Percentiles rank a stretch among this genome's conserved stretches.
phyloP scores from a whole-genome alignment of 1,140 invertebrate species.

The Papilio machaon region DNA sequence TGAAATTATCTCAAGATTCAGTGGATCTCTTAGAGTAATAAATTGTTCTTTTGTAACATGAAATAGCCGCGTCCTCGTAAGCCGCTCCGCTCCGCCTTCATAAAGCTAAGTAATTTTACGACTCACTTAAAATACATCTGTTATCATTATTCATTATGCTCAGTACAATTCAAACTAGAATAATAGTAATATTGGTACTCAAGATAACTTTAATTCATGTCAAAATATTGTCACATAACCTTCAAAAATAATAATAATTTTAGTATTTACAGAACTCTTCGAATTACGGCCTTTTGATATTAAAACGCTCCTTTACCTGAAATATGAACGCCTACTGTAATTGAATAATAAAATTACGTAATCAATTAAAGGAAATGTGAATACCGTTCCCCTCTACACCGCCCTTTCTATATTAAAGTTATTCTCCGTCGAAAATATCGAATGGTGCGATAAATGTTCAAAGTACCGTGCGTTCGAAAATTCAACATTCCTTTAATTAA shows the following conservation, averaged over 20 bases:
- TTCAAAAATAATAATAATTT: neutral
- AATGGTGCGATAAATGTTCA: conserved; percentile 4
- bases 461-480: conserved; percentile 11
- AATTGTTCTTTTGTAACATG: conserved; percentile 34
- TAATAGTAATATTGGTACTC: neutral
- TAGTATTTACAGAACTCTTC: conserved; percentile 27
- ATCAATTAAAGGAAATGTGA: conserved; percentile 38
- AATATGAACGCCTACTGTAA: conserved; percentile 28
- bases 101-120: conserved; percentile 31
- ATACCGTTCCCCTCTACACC: neutral
- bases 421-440: conserved; percentile 27
- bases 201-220: neutral
- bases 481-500: conserved; percentile 33
- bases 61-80: conserved; percentile 26
- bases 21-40: conserved; percentile 25
- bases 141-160: conserved; percentile 14
- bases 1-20: conserved; percentile 27
- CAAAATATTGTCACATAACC: neutral
- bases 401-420: conserved; percentile 27
- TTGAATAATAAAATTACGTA: conserved; percentile 34
- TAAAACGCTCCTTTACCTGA: conserved; percentile 32
- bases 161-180: neutral
- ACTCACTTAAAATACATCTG: conserved; percentile 28
- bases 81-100: conserved; percentile 11
- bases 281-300: conserved; percentile 20